These are phyloP conservation scores for Lepisosteus oculatus DNA, from an alignment of 2,113 vertebrate genomes.

Conservation along the genomic window DNA sequence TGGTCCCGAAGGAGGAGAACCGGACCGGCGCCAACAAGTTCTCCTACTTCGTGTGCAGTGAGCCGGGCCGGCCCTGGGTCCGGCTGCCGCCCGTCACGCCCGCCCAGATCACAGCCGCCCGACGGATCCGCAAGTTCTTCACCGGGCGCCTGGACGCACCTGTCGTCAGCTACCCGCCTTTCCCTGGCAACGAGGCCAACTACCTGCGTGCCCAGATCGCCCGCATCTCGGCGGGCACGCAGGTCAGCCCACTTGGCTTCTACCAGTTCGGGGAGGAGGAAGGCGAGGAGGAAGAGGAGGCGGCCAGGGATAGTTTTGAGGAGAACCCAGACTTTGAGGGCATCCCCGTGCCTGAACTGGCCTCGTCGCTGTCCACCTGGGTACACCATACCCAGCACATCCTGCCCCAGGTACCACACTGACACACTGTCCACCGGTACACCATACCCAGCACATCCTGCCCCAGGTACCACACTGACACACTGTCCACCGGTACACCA, in stretches of 20 bases:
- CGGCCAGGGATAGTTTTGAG: conserved; percentile 61
- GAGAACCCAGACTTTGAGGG: conserved; percentile 88
- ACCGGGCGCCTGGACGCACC: conserved; percentile 77
- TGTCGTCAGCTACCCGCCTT: conserved; percentile 82
- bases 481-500: too few relatives aligned
- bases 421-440: too few relatives aligned
- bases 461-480: too few relatives aligned
- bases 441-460: too few relatives aligned
- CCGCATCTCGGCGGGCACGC: conserved; percentile 88
- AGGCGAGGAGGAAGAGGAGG: conserved; percentile 79
- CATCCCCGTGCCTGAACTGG: conserved; percentile 67
- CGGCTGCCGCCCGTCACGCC: conserved; percentile 83
- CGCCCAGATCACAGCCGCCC: conserved; percentile 78
- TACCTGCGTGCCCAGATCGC: conserved; percentile 91
- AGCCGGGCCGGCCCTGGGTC: conserved; percentile 82
- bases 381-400: conserved; percentile 86
- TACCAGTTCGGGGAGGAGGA: conserved; percentile 84
- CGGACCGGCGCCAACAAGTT: conserved; percentile 83
- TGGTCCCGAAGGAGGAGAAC: conserved; percentile 72
- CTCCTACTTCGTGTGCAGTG: conserved; percentile 87
- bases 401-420: conserved; percentile 77
- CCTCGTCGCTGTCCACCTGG: conserved; percentile 78
- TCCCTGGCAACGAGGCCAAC: conserved; percentile 87
- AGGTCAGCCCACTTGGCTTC: conserved; percentile 84
- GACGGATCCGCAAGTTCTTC: conserved; percentile 83